Evolutionary conservation across 2,888 invertebrate genomes (phyloP).

Genomic region (Catocala nupta): DNA sequence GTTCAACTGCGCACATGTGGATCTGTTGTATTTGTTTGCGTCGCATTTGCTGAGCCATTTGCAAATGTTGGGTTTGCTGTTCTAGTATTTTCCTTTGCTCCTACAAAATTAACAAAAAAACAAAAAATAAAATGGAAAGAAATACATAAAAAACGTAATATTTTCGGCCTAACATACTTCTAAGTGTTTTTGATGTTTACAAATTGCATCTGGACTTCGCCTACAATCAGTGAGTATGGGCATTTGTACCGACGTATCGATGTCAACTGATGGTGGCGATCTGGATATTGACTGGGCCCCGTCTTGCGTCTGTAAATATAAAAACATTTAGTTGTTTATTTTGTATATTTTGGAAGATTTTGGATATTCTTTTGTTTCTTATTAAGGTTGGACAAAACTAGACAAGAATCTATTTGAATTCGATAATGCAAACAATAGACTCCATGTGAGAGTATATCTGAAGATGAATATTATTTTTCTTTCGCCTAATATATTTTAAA

Average conservation of each 20-base stretch:
- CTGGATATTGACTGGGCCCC: constrained; percentile 48
- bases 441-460: too few relatives aligned
- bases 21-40: constrained; percentile 65
- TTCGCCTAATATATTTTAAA: too few relatives aligned
- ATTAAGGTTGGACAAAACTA: too few relatives aligned
- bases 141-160: not conserved
- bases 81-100: constrained; percentile 69
- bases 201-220: constrained; percentile 51
- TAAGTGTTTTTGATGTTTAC: constrained; percentile 56
- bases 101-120: constrained; percentile 46
- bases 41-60: constrained; percentile 50
- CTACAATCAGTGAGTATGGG: constrained; percentile 49
- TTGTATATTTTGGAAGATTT: too few relatives aligned
- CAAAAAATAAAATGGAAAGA: constrained; percentile 24
- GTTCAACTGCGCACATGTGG: constrained; percentile 66
- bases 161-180: constrained; percentile 47
- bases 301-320: constrained; percentile 54
- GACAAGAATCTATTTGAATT: too few relatives aligned
- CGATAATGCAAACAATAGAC: too few relatives aligned
- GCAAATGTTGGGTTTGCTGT: constrained; percentile 57
- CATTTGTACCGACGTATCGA: constrained; percentile 41
- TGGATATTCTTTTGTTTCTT: too few relatives aligned
- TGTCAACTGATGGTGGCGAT: constrained; percentile 55
- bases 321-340: not conserved
- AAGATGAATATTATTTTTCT: too few relatives aligned